Percentiles rank a stretch among this genome's conserved stretches.
Evolutionary conservation across 2,888 invertebrate genomes (phyloP).

Genomic region (Synergus gifuensis): DNA sequence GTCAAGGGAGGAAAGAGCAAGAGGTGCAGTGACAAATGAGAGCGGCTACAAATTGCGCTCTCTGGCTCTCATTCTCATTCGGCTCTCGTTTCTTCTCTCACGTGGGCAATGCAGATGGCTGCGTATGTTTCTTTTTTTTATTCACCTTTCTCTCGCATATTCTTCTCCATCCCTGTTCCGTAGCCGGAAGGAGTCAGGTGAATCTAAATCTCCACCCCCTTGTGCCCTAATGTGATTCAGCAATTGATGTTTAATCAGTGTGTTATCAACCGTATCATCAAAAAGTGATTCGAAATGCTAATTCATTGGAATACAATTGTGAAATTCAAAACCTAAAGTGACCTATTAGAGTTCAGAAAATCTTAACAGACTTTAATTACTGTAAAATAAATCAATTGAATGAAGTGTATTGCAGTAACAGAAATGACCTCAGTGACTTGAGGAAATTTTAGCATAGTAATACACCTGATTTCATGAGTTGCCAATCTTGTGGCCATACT

Average conservation of each 20-base stretch:
- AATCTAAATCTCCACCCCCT: slow-evolving; percentile 13
- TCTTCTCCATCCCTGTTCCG: slow-evolving; percentile 9
- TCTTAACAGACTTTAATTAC: too few species aligned
- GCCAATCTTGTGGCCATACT: too few species aligned
- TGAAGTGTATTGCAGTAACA: too few species aligned
- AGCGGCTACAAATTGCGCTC: slow-evolving; percentile 73
- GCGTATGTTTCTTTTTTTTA: slow-evolving; percentile 11
- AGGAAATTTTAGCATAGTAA: too few species aligned
- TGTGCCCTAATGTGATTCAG: slow-evolving; percentile 22
- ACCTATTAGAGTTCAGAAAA: too few species aligned
- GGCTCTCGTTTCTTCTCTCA: slow-evolving; percentile 64
- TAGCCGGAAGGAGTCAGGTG: slow-evolving; percentile 27
- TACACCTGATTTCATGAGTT: too few species aligned
- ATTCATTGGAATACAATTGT: background rate
- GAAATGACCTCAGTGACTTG: too few species aligned
- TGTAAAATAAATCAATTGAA: too few species aligned
- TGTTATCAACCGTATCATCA: slow-evolving; percentile 11
- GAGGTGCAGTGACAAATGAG: slow-evolving; percentile 73
- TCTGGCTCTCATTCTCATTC: slow-evolving; percentile 72
- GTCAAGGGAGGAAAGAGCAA: slow-evolving; percentile 52
- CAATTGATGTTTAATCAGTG: slow-evolving; percentile 26
- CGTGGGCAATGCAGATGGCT: slow-evolving; percentile 51
- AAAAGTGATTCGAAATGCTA: background rate
- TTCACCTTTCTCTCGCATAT: slow-evolving; percentile 11
- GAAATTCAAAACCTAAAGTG: background rate